Conservation (phyloP, 2,113 vertebrate species). For the Castor canadensis region DNA sequence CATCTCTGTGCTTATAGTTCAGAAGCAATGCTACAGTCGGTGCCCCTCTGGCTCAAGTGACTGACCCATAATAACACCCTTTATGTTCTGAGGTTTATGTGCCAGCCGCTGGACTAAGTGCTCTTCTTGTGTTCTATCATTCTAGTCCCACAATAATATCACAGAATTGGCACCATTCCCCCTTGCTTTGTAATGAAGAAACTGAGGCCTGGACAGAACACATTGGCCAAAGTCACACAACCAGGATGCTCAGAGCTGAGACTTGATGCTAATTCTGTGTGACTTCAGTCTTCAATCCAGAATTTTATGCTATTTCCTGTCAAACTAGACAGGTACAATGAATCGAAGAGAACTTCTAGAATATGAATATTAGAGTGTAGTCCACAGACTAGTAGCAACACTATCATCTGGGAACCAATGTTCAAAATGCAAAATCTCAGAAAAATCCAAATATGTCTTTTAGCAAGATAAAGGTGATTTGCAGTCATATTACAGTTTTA, state of each 20-base stretch:
- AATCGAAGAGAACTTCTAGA: conserved; percentile 19
- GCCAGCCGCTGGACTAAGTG: not conserved
- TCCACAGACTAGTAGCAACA: not conserved
- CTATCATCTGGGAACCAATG: not conserved
- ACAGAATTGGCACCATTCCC: not conserved
- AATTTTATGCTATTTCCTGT: not conserved
- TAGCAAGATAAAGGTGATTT: not conserved
- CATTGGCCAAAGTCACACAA: not conserved
- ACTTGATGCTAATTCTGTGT: not conserved
- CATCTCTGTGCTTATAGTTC: not conserved
- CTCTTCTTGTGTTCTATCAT: not conserved
- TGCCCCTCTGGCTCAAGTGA: not conserved
- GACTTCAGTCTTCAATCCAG: not conserved
- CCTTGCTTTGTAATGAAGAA: not conserved
- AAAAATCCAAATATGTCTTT: not conserved
- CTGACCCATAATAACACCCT: not conserved
- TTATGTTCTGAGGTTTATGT: not conserved
- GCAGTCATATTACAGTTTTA: not conserved
- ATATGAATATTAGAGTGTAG: not conserved
- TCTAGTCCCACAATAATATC: not conserved
- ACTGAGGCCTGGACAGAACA: not conserved
- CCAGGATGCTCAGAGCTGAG: not conserved
- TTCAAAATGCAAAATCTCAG: not conserved
- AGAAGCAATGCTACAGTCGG: not conserved
- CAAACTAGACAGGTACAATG: not conserved